Evolutionary conservation across 1,140 invertebrate genomes (phyloP), one percentile per base, ranked within the genome.

Genomic region (Andrena cerasifolii): DNA sequence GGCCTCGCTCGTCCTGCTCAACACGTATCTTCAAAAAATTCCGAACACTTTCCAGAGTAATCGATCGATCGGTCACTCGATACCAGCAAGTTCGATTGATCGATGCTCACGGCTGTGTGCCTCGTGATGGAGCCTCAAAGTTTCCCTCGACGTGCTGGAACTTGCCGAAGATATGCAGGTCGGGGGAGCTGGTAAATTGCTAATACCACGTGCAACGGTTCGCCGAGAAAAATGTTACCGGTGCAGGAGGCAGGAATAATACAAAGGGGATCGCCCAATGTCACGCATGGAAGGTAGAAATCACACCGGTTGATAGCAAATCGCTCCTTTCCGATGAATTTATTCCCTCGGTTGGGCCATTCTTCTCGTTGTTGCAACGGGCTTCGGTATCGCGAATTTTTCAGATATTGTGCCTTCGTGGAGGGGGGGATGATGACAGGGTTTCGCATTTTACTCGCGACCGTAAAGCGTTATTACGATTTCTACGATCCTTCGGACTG

Each of bases 41-140:
- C 59, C 49, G 6, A 8, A 47, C 28, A 43, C 33, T 33, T 21
- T n/a, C 16, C 4, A 4, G 10, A 28, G 1, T 26, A 59, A 84
- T 82, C 75, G 83, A 82, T 82, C 58, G 75, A 85, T 84, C 79
- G 82, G 81, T 84, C 72, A 66, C 47, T 49, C 7, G 14, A 31
- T 49, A 40, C 78, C 31, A 47, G 31, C 6, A 43, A 56, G 28
- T 63, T 49, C 62, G 74, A 71, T 82, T 68, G 79, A 85, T 85
- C 83, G 75, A 85, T 84, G 61, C 16, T 45, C 63, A 0, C n/a
- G n/a, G 43, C 24, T 53, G 14, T 33, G 14, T 21, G 58, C 26
- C 18, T 21, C 47, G 76, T 71, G 73, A 71, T 80, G 45, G 70
- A 81, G 81, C 74, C 78, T 80, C 47, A 61, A 83, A 86, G 53